Evolutionary conservation across 2,113 vertebrate species (phyloP), one percentile per base, ranked within the genome.

Genomic region (Bujurquina vittata): DNA sequence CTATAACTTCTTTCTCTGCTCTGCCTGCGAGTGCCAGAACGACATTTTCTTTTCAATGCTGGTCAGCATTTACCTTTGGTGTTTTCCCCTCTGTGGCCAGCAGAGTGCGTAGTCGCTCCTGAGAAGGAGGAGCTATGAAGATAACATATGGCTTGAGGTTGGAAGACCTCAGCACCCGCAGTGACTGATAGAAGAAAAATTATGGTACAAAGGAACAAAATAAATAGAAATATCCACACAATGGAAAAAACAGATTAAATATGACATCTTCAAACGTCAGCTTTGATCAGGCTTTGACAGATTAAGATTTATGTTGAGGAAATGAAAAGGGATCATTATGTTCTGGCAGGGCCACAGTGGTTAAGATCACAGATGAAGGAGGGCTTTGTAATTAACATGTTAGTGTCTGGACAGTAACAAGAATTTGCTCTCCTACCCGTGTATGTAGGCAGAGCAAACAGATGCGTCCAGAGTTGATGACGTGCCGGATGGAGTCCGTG

Each of bases 101-200:
- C 86, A 99, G 95, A 76, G 96, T 96, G 90, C 97, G 97, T 81
- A 98, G 95, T 93, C 97, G 94, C 92, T 99, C 98, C 91, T 98
- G 97, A 59, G 97, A 97, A 89, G 97, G 97, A 59, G 97, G 97
- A 37, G 97, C 97, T 85, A 99, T 98, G 95, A 99, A 99, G 94
- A 99, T 97, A 90, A 99, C 96, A 83, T 97, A 99, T 58, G 98
- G 98, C 93, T 99, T 99, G 87, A 99, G 96, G 94, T 99, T 98
- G 91, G 97, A 97, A 90, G 97, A 97, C 52, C 97, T 96, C 33
- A 99, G 89, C 22, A 96, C 95, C 93, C 92, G 97, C 93, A 99
- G 89, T 22, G 98, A 98, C 98, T 99, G 85, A 90, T 7, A 91
- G 46, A 37, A 79, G 40, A 49, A 80, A 80, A n/a, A 75, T 26